A percentile compares a stretch with the other conserved stretches of the same genome.
Evolutionary conservation across 2,888 invertebrate species (phyloP).

Genomic region (Scelioninae gen. 2): DNA sequence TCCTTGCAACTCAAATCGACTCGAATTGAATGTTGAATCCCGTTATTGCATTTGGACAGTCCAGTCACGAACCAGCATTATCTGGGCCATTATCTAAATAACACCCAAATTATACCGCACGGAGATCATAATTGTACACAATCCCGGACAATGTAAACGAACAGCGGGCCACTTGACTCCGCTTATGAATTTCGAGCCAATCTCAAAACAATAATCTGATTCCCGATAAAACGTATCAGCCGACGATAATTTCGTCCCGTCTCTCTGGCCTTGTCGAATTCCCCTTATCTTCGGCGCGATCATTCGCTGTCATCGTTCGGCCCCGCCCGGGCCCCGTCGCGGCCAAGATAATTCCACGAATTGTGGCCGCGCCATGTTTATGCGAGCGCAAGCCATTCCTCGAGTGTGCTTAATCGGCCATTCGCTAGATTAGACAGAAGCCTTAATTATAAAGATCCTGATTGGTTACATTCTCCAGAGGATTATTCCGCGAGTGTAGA

Average conservation of each 20-base stretch:
- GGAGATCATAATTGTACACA: too few relatives aligned
- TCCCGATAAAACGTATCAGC: conserved; percentile 1
- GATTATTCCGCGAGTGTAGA: conserved; percentile 58
- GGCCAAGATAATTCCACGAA: conserved; percentile 65
- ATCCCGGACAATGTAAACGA: too few relatives aligned
- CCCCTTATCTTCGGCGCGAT: conserved; percentile 46
- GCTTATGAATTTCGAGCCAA: background rate
- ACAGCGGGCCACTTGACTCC: too few relatives aligned
- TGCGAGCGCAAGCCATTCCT: conserved; percentile 62
- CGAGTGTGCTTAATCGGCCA: conserved; percentile 67
- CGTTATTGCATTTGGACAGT: too few relatives aligned
- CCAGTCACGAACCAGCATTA: too few relatives aligned
- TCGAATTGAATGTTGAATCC: too few relatives aligned
- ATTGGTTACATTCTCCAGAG: conserved; percentile 71
- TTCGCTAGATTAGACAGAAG: conserved; percentile 72
- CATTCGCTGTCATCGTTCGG: conserved; percentile 48
- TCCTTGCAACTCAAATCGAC: too few relatives aligned
- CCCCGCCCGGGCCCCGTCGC: conserved; percentile 28
- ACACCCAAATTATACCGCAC: too few relatives aligned
- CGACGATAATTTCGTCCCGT: conserved; percentile 15
- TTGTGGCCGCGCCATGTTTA: conserved; percentile 67
- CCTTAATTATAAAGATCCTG: conserved; percentile 73
- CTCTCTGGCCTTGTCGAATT: conserved; percentile 12
- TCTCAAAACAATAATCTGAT: conserved; percentile 9
- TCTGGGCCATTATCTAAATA: too few relatives aligned